Percentiles rank a stretch among this genome's conserved stretches.
phyloP scores from a whole-genome alignment of 37 sponge, comb jelly and placozoan species.

The Spongilla lacustris region DNA sequence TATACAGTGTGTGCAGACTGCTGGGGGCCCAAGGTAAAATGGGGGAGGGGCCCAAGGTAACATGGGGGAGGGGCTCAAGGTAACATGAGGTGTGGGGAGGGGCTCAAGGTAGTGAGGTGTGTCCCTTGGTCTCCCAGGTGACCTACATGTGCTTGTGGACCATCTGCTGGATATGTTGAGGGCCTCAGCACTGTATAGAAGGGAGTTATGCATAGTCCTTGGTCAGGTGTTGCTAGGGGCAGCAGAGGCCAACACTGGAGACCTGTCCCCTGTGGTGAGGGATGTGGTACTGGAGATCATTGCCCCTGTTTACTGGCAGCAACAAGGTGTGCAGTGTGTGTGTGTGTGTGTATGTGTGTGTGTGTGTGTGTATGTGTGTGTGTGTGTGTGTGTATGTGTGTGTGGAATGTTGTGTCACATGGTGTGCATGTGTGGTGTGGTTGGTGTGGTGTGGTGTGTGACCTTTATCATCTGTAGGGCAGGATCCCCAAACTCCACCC shows the following conservation, averaged over 20 bases:
- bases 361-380: background rate
- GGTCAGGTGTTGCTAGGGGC: constrained; percentile 42
- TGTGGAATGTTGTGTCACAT: too few species aligned
- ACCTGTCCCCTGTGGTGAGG: constrained; percentile 26
- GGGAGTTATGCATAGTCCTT: constrained; percentile 45
- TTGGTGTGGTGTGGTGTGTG: background rate
- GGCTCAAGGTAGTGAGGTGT: background rate
- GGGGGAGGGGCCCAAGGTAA: constrained; percentile 35
- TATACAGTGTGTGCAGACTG: constrained; percentile 44
- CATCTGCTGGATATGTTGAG: constrained; percentile 49
- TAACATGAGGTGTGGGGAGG: constrained; percentile 19
- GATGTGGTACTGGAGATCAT: constrained; percentile 5
- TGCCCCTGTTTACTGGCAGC: constrained; percentile 22
- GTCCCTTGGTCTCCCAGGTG: background rate
- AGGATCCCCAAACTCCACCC: background rate
- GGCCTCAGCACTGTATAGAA: background rate
- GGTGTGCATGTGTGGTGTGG: background rate
- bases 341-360: background rate
- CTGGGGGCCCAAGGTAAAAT: constrained; percentile 44
- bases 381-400: background rate
- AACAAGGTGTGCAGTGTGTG: background rate
- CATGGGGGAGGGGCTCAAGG: constrained; percentile 34
- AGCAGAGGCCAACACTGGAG: background rate
- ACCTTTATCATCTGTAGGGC: background rate
- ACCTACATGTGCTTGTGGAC: constrained; percentile 34